These are phyloP conservation scores for Bembecia ichneumoniformis DNA, from an alignment of 2,888 invertebrate species.

Conservation along the genomic window DNA sequence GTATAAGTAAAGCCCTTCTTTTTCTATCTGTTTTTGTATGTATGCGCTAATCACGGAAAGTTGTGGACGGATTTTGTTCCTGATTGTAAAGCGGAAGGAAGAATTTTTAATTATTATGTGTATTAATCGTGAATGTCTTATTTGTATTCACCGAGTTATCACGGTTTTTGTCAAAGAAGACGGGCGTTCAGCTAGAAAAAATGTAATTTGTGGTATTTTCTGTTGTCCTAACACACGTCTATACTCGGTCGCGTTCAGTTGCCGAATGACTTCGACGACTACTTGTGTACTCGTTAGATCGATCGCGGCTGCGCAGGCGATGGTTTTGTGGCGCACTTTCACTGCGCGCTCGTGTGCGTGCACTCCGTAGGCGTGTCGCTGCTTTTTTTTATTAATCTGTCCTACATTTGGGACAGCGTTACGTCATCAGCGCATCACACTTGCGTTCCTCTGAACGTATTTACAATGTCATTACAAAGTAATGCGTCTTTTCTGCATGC, in stretches of 20 bases:
- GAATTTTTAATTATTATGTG: too few relatives aligned
- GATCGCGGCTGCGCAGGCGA: constrained; percentile 17
- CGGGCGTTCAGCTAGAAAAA: too few relatives aligned
- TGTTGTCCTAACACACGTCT: constrained; percentile 15
- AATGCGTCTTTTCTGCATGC: too few relatives aligned
- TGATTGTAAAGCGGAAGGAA: too few relatives aligned
- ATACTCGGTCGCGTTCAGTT: constrained; percentile 20
- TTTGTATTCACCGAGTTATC: too few relatives aligned
- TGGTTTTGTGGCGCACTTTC: constrained; percentile 39
- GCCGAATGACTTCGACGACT: constrained; percentile 24
- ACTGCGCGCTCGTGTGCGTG: constrained; percentile 36
- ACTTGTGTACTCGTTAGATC: constrained; percentile 3
- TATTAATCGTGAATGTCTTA: too few relatives aligned
- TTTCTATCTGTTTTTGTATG: too few relatives aligned
- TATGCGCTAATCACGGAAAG: too few relatives aligned
- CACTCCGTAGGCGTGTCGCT: constrained; percentile 11
- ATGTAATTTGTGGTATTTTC: too few relatives aligned
- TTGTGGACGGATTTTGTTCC: too few relatives aligned
- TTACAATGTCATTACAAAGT: neutral
- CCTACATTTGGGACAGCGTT: constrained; percentile 57
- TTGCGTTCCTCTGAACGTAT: constrained; percentile 30
- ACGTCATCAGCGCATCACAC: constrained; percentile 35
- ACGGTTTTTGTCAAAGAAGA: too few relatives aligned
- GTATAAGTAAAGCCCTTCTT: too few relatives aligned
- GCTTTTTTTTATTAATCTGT: constrained; percentile 55